These are phyloP conservation scores for Cinclus cinclus DNA, from an alignment of 2,113 vertebrate genomes.

Conservation along the genomic window DNA sequence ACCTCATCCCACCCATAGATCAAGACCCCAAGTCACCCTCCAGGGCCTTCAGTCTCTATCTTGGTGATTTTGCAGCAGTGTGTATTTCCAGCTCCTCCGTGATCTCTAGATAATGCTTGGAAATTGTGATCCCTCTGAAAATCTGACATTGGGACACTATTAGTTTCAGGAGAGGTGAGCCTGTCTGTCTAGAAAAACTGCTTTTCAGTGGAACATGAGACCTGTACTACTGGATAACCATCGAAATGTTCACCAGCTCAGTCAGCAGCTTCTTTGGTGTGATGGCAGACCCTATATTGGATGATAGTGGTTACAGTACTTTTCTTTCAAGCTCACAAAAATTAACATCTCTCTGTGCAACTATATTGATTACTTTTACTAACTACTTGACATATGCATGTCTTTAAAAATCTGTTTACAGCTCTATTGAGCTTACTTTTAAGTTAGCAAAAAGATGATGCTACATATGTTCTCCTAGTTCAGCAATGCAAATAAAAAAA, in stretches of 20 bases:
- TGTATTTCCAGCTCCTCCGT: background rate
- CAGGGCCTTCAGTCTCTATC: background rate
- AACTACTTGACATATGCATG: background rate
- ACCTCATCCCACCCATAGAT: background rate
- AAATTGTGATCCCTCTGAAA: background rate
- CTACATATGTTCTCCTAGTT: background rate
- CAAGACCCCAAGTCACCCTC: background rate
- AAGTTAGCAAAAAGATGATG: background rate
- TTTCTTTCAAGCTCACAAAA: background rate
- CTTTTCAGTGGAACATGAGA: background rate
- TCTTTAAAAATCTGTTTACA: background rate
- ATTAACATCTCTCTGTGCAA: background rate
- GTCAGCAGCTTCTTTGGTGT: background rate
- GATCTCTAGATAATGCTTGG: background rate
- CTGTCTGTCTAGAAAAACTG: background rate
- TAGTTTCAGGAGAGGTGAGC: background rate
- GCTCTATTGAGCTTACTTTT: background rate
- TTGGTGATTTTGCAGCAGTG: fast-evolving
- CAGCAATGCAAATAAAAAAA: background rate
- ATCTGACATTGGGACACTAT: background rate
- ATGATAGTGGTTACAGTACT: background rate
- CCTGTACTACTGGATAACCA: background rate
- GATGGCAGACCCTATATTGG: background rate
- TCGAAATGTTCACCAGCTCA: background rate
- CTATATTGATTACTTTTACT: background rate